Percentiles rank a stretch among this genome's conserved stretches.
These are phyloP conservation scores for Cephalophus harveyi DNA, from an alignment of 2,113 vertebrate genomes.

Conservation along the genomic window DNA sequence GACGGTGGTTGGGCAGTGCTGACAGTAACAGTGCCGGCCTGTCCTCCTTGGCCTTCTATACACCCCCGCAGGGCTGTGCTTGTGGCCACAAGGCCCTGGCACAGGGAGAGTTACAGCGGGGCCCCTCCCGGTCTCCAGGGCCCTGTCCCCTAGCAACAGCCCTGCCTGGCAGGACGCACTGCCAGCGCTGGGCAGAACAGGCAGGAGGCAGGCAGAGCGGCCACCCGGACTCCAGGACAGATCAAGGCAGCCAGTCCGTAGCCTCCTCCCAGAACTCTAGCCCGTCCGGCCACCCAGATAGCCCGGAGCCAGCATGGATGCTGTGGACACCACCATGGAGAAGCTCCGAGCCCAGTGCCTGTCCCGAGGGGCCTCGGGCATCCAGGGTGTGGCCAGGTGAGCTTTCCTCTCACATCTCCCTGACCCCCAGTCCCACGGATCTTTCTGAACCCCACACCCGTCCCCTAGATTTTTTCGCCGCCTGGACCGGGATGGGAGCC, in stretches of 20 bases:
- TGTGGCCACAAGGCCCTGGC: neutral
- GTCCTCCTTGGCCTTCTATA: neutral
- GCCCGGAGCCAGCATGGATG: neutral
- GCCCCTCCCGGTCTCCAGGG: conserved; percentile 52
- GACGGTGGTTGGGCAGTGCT: accelerated
- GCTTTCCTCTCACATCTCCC: accelerated
- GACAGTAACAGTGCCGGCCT: neutral
- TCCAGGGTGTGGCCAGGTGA: conserved; percentile 80
- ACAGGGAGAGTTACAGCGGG: neutral
- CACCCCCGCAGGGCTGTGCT: accelerated
- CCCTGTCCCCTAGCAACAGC: conserved; percentile 44
- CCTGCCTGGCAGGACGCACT: neutral
- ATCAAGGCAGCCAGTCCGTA: accelerated
- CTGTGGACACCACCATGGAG: conserved; percentile 48
- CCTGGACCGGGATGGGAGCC: conserved; percentile 79
- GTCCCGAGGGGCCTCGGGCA: conserved; percentile 75
- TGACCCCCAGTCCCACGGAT: accelerated
- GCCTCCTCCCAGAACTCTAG: neutral
- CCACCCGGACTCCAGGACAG: neutral
- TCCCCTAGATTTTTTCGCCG: conserved; percentile 77
- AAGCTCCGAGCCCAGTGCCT: conserved; percentile 79
- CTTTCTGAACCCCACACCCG: neutral
- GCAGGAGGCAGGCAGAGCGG: neutral
- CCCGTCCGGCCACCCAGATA: neutral
- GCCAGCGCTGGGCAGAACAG: neutral